Percentiles rank a stretch among this genome's conserved stretches.
Evolutionary conservation across 2,888 invertebrate genomes (phyloP).

Genomic region (Cephus spinipes): DNA sequence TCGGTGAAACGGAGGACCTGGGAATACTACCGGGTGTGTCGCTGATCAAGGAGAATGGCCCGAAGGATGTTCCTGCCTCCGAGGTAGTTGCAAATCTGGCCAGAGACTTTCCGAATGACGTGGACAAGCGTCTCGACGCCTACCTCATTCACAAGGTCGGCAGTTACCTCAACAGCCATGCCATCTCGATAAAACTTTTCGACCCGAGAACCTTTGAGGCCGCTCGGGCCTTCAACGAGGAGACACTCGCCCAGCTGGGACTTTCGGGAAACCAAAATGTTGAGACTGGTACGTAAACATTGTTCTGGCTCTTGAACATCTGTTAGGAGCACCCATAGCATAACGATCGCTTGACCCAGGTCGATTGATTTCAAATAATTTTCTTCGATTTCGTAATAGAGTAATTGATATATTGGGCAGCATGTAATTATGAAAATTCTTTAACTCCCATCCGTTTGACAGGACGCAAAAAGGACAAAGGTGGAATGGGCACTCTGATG

Average conservation of each 20-base stretch:
- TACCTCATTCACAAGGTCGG: slow-evolving; percentile 79
- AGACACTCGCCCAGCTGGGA: slow-evolving; percentile 51
- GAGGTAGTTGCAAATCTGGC: slow-evolving; percentile 83
- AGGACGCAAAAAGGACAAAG: slow-evolving; percentile 64
- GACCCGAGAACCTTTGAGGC: slow-evolving; percentile 74
- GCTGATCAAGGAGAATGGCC: slow-evolving; percentile 75
- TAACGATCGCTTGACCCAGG: slow-evolving; percentile 70
- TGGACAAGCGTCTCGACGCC: slow-evolving; percentile 81
- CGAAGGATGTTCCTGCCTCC: slow-evolving; percentile 70
- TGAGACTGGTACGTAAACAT: slow-evolving; percentile 46
- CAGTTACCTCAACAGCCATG: slow-evolving; percentile 79
- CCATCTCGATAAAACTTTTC: slow-evolving; percentile 78
- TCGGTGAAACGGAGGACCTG: slow-evolving; percentile 78
- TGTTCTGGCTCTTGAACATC: neutral
- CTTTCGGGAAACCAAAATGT: slow-evolving; percentile 39
- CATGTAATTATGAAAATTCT: too few species aligned
- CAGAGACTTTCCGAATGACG: slow-evolving; percentile 80
- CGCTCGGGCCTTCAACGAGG: slow-evolving; percentile 67
- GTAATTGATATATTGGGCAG: too few species aligned
- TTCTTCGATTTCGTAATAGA: neutral
- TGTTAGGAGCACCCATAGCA: too few species aligned
- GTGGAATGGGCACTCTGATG: slow-evolving; percentile 63
- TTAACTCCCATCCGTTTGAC: slow-evolving; percentile 6
- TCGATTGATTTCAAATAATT: slow-evolving; percentile 71
- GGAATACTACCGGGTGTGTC: slow-evolving; percentile 80